Percentiles rank a stretch among this genome's conserved stretches.
Conservation (phyloP, 2,888 invertebrate species). For the Plebejus melissa region DNA sequence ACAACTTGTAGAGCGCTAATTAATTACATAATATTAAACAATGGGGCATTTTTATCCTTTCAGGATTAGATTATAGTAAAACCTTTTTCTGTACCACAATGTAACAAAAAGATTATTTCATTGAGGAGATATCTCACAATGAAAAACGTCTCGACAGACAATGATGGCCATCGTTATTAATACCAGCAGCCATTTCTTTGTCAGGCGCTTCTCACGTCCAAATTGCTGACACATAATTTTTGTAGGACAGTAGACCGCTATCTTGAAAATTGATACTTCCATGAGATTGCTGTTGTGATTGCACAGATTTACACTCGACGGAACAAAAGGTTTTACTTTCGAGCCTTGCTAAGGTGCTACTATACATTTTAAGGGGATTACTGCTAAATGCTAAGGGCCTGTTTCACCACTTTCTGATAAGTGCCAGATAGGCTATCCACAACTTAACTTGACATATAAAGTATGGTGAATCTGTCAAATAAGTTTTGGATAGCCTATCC, state of each 20-base stretch:
- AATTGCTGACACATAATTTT: conserved; percentile 1
- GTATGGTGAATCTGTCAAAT: no score
- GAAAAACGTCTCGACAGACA: not conserved
- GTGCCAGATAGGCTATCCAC: no score
- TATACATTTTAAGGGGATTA: not conserved
- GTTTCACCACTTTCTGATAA: no score
- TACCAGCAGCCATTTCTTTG: not conserved
- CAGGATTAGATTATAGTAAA: no score
- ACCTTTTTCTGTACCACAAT: no score
- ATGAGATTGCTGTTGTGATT: not conserved
- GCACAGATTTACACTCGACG: not conserved
- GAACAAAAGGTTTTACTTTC: not conserved
- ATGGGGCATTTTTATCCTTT: no score
- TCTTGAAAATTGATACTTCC: not conserved
- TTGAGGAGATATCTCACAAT: not conserved
- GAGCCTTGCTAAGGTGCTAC: not conserved
- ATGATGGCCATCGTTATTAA: not conserved
- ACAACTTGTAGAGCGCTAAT: not conserved
- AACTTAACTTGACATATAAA: no score
- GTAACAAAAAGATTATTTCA: no score
- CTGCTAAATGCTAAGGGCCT: not conserved
- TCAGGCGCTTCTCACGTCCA: not conserved
- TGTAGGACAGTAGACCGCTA: not conserved
- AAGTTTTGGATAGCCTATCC: no score
- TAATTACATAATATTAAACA: no score